Evolutionary conservation across 2,797 vertebrate genomes (phyloP), one percentile per base, ranked within the genome.

Genomic region (Artibeus jamaicensis): DNA sequence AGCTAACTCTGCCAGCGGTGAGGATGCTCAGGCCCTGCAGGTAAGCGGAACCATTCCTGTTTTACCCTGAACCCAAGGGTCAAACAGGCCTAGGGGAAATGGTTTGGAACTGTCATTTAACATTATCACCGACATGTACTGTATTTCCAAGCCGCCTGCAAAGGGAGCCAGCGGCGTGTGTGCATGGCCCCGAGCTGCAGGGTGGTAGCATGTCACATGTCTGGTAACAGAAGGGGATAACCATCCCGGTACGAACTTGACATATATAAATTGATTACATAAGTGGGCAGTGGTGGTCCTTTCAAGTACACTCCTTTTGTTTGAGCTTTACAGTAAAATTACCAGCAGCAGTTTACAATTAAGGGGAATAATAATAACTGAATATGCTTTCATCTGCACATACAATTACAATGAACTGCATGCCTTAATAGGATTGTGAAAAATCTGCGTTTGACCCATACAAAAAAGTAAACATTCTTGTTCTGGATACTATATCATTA

Each of bases 401-500:
- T 98, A 98, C 98, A 98, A 99, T 99, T 99, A 98, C 98, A 98
- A 98, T 97, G 98, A 98, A 98, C 98, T 97, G 98, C 97, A 98
- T 97, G 98, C 98, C 98, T 98, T 99, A 99, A 99, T 98, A 98
- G 98, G 98, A 99, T 99, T 98, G 98, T 98, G 98, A 98, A 98
- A 98, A 98, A 98, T 98, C 98, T 98, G 98, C 98, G 98, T 98
- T 98, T 98, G 99, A 98, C 98, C 98, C 98, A 98, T 98, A 97
- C 98, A 98, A 99, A 98, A 99, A 99, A 99, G 99, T 99, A 99
- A 99, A 99, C 99, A 99, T 98, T 99, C 98, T 98, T 98, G 98
- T 98, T 99, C 98, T 98, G 99, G 98, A 98, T 99, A 99, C 98
- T 99, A 98, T 99, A 98, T 99, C 99, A 99, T 99, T 99, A 99